A percentile compares a stretch with the other conserved stretches of the same genome.
Conservation (phyloP, 2,113 vertebrate genomes). For the Parotia lawesii region DNA sequence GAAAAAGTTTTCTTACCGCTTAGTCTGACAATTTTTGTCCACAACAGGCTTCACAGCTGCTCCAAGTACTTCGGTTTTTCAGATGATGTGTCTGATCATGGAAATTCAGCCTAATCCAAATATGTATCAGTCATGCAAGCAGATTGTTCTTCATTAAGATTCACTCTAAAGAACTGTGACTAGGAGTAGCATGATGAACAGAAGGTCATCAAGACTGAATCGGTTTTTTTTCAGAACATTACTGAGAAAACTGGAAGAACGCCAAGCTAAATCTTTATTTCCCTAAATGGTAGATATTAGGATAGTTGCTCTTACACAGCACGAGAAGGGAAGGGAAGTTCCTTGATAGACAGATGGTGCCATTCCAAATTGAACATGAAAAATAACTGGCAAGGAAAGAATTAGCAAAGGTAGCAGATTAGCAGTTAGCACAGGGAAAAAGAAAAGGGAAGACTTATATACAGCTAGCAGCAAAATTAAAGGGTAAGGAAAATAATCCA, state of each 20-base stretch:
- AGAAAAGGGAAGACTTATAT: not conserved
- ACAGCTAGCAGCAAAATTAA: not conserved
- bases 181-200: not conserved
- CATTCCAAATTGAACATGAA: not conserved
- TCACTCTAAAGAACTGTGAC: not conserved
- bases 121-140: not conserved
- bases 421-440: not conserved
- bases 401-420: not conserved
- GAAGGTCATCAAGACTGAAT: not conserved
- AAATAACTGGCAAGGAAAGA: not conserved
- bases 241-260: not conserved
- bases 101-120: not conserved
- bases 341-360: not conserved
- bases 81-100: not conserved
- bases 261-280: not conserved
- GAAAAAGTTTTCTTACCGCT: not conserved
- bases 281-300: not conserved
- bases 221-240: not conserved
- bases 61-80: not conserved
- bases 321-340: not conserved
- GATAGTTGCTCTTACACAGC: not conserved
- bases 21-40: not conserved
- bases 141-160: not conserved
- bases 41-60: not conserved
- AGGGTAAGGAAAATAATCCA: not conserved